Evolutionary conservation across 2,888 invertebrate species (phyloP).

Genomic region (Nomada goodeniana): DNA sequence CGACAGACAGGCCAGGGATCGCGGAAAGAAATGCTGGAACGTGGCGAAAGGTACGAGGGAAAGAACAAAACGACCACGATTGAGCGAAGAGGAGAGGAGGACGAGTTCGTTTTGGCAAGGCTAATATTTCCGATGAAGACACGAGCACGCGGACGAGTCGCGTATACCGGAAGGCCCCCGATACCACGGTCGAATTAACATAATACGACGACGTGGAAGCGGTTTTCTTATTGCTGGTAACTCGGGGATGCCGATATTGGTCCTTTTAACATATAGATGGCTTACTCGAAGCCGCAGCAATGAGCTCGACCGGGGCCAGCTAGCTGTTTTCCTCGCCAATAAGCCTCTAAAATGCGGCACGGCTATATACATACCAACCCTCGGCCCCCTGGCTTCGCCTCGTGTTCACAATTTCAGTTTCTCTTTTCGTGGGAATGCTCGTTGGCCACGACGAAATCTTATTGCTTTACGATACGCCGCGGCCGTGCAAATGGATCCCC

Average conservation of each 20-base stretch:
- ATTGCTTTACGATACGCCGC: conserved; percentile 63
- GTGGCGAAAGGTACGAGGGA: conserved; percentile 15
- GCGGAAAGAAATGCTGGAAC: conserved; percentile 28
- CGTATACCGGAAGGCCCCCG: conserved; percentile 23
- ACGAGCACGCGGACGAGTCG: conserved; percentile 28
- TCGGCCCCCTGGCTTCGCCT: not conserved
- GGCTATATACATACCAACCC: not conserved
- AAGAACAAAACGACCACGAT: conserved; percentile 2
- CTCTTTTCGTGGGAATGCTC: conserved; percentile 56
- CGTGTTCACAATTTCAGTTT: conserved; percentile 10
- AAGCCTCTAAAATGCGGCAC: conserved; percentile 8
- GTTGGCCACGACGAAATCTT: conserved; percentile 60
- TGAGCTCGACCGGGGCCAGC: not conserved
- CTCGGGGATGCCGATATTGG: conserved; percentile 42
- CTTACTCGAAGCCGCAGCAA: conserved; percentile 49
- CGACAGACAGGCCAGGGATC: conserved; percentile 35
- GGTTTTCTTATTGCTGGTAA: conserved; percentile 61
- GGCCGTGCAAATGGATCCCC: conserved; percentile 62
- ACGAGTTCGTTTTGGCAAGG: conserved; percentile 23
- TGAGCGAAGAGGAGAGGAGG: not conserved
- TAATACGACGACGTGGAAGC: conserved; percentile 54
- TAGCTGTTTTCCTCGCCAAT: conserved; percentile 35
- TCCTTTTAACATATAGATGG: conserved; percentile 57
- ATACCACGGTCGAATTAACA: conserved; percentile 57
- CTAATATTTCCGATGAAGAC: conserved; percentile 53